Base-by-base conservation (phyloP, 1,140 invertebrate species). In the Bombus waltoni region DNA sequence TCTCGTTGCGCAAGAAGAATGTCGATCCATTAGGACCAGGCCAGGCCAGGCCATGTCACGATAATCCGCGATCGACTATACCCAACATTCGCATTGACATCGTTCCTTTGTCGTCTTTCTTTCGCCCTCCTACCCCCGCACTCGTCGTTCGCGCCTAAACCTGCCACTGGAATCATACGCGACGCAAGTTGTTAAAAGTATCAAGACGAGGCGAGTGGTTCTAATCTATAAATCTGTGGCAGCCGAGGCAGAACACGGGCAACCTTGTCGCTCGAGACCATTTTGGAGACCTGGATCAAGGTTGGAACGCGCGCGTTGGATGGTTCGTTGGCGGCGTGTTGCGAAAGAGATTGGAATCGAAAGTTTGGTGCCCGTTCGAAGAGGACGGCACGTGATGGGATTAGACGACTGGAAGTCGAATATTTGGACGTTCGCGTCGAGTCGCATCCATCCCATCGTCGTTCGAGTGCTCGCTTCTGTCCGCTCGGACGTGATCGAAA, bases 1-100 rank as follows among this genome's bases (percentile, higher is more conserved):
- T 90, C 75, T 90, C 68, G 82, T 91, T 91, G 87, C 89, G 89
- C 82, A 91, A 91, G 90, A 90, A 91, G 89, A 90, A 91, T 89
- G 90, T 70, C 85, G 87, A 85, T 77, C 90, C 87, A 85, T 88
- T 90, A 91, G 89, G 89, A 88, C 74, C 89, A 78, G 70, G 57
- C 65, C 71, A 66, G 32, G 25, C 70, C 53, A 15, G 9, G 72
- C 59, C 59, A 62, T 28, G 28, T 11, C 57, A 65, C 73, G 53
- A 47, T 82, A 86, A 81, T 82, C 74, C 44, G 66, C 44, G 44
- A 81, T n/a, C 62, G 35, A 53, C 25, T 44, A 74, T 85, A 81
- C 78, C 65, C n/a, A 82, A 86, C 62, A n/a, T 5, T 66, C 25
- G 38, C 40, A 65, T 57, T 40, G 38, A 71, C 70, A 42, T 42